Percentiles rank a stretch among this genome's conserved stretches.
phyloP scores from a whole-genome alignment of 2,888 invertebrate genomes.

The Lagria hirta region DNA sequence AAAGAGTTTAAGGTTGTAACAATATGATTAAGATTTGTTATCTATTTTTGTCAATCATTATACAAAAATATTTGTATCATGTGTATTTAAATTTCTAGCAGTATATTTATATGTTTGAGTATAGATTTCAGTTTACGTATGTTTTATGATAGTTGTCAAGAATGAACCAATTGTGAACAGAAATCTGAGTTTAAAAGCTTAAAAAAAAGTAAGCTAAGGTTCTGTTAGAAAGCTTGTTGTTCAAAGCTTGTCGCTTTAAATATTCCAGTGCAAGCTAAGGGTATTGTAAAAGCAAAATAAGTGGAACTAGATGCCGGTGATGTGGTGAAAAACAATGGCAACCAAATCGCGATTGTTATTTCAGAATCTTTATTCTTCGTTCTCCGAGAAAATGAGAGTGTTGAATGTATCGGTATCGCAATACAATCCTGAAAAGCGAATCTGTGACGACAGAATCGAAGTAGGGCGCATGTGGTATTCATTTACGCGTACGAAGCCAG shows the following conservation, averaged over 20 bases:
- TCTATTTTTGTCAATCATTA: no score
- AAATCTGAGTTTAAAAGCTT: conserved; percentile 4
- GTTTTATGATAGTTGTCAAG: no score
- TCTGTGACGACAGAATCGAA: conserved; percentile 40
- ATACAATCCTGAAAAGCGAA: conserved; percentile 40
- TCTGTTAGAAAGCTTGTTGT: conserved; percentile 28
- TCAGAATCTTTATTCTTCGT: conserved; percentile 31
- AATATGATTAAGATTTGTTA: no score
- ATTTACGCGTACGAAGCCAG: conserved; percentile 47
- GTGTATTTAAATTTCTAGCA: no score
- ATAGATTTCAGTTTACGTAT: no score
- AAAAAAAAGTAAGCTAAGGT: conserved; percentile 19
- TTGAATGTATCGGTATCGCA: conserved; percentile 33
- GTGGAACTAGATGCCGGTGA: conserved; percentile 19
- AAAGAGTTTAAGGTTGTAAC: no score
- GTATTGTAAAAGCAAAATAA: conserved; percentile 22
- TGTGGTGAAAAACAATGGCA: conserved; percentile 23
- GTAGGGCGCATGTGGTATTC: conserved; percentile 48
- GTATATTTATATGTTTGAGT: no score
- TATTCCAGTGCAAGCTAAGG: conserved; percentile 14
- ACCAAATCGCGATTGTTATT: conserved; percentile 30
- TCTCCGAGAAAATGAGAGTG: conserved; percentile 33
- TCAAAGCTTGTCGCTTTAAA: conserved; percentile 17
- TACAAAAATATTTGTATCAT: no score
- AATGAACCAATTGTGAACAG: conserved; percentile 2